Evolutionary conservation across 2,888 invertebrate genomes (phyloP).

Genomic region (Euphydryas editha): DNA sequence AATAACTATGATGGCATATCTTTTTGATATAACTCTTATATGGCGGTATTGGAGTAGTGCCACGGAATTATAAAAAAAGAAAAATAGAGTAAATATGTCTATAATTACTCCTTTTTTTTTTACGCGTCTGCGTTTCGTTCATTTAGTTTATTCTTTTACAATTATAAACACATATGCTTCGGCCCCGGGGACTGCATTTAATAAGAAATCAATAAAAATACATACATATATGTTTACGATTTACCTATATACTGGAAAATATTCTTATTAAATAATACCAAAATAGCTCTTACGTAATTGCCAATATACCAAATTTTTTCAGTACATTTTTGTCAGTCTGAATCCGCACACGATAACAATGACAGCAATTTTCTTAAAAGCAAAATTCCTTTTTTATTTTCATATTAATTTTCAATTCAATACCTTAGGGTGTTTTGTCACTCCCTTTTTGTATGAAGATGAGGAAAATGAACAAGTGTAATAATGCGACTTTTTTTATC

Average conservation of each 20-base stretch:
- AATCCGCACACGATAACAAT: conserved; percentile 52
- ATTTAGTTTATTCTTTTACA: too few relatives aligned
- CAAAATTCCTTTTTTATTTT: conserved; percentile 50
- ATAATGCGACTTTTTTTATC: conserved; percentile 29
- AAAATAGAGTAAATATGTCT: too few relatives aligned
- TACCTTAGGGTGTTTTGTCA: conserved; percentile 39
- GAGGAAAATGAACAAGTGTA: conserved; percentile 30
- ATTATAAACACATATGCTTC: too few relatives aligned
- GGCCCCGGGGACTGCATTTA: too few relatives aligned
- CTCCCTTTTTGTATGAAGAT: conserved; percentile 30
- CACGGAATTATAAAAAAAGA: too few relatives aligned
- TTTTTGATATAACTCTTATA: too few relatives aligned
- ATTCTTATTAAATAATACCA: background rate
- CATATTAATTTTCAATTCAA: conserved; percentile 55
- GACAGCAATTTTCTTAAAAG: conserved; percentile 60
- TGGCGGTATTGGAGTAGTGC: too few relatives aligned
- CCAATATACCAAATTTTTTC: background rate
- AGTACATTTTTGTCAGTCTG: conserved; percentile 13
- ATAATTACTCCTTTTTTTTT: too few relatives aligned
- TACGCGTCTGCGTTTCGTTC: too few relatives aligned
- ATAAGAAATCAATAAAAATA: background rate
- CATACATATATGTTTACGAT: background rate
- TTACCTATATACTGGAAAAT: too few relatives aligned
- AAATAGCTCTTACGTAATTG: background rate
- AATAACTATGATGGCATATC: too few relatives aligned